A percentile compares a stretch with the other conserved stretches of the same genome.
These are phyloP conservation scores for Neolamprologus cancellatus DNA, from an alignment of 2,113 vertebrate genomes.

Conservation along the genomic window DNA sequence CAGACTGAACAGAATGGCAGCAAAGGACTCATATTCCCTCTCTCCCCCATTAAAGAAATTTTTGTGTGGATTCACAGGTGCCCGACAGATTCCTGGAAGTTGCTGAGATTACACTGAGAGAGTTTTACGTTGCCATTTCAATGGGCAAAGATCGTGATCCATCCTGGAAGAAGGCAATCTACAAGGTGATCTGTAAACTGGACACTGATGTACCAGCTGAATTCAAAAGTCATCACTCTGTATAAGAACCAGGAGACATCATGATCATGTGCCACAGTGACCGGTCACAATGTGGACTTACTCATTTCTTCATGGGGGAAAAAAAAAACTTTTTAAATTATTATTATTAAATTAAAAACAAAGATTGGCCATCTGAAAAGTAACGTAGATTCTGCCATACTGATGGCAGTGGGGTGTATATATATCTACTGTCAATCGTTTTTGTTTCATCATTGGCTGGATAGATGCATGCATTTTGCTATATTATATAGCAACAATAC, in stretches of 20 bases:
- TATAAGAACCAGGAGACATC: background rate
- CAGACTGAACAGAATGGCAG: background rate
- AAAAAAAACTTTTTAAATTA: fast-evolving
- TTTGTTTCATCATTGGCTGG: background rate
- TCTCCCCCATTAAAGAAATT: background rate
- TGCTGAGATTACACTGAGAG: conserved; percentile 80
- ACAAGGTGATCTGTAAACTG: conserved; percentile 93
- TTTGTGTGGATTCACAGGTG: conserved; percentile 68
- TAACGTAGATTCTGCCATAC: background rate
- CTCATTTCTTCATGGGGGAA: background rate
- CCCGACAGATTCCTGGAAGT: conserved; percentile 84
- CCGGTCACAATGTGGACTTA: conserved; percentile 21
- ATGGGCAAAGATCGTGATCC: conserved; percentile 80
- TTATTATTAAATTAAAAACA: background rate
- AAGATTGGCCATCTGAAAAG: background rate
- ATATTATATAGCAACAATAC: conserved; percentile 12
- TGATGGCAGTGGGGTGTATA: background rate
- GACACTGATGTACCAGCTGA: conserved; percentile 81
- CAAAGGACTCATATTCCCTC: background rate
- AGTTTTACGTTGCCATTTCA: conserved; percentile 84
- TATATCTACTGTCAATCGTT: background rate
- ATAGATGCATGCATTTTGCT: background rate
- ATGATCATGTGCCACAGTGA: conserved; percentile 7
- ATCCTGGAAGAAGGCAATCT: conserved; percentile 94
- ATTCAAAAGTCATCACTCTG: conserved; percentile 63